Base-by-base conservation (phyloP, 2,113 vertebrate species). In the Takifugu bimaculatus region DNA sequence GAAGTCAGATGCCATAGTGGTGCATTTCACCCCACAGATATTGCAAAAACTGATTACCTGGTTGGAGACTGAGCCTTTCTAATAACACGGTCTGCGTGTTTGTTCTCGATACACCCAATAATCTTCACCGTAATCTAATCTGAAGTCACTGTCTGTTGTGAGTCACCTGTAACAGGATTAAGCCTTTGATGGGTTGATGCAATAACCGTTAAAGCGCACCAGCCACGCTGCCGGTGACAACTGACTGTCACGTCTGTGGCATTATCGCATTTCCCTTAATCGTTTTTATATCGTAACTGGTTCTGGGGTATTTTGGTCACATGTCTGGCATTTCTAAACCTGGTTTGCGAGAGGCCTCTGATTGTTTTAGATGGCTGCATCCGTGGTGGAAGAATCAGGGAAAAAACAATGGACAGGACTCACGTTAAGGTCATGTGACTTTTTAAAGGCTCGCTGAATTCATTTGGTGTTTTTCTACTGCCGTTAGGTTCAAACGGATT, bases 81-180 rank as follows among this genome's bases (percentile, higher is more conserved):
- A 84, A 86, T 86, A 60, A 80, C 54, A 82, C 65, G 26, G 75
- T 82, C 81, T 78, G 77, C 54, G 49, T 65, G 77, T 63, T 74
- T 77, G 63, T 53, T 73, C 72, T 73, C 73, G 65, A 81, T 77
- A 65, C 68, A 77, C 65, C 73, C 72, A 70, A 57, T 79, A 68
- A 80, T 78, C 72, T 77, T 60, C 54, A 51, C 39, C 13, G 65
- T 78, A 75, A 83, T 79, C 74, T 63, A 55, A 78, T 78, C 74
- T 75, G 53, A 81, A 61, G 75, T 82, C 74, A 72, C 54, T 11
- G 60, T 83, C 78, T 71, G 79, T 49, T 60, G 72, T 79, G 80
- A 81, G 65, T 74, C 74, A 83, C 70, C 78, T 78, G 78, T 68
- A 72, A 78, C 49, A 25, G 67, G 79, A 78, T 80, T 54, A 72